Conservation (phyloP, 2,797 vertebrate species). For the Cercopithecus neglectus region DNA sequence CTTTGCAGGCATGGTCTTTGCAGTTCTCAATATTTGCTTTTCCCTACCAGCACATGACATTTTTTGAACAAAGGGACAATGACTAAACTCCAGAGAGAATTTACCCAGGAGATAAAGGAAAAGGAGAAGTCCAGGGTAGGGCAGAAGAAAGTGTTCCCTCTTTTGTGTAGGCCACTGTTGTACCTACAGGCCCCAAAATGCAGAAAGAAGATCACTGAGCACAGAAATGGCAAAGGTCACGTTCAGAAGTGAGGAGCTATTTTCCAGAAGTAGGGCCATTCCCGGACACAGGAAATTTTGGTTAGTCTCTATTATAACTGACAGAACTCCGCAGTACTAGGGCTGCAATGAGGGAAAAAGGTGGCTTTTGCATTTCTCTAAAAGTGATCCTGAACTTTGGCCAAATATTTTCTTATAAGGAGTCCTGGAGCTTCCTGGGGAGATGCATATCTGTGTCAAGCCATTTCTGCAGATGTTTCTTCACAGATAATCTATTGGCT, state of each 20-base stretch:
- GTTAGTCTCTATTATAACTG: neutral
- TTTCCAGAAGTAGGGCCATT: neutral
- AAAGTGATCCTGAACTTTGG: neutral
- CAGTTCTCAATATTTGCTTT: neutral
- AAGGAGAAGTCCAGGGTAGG: fast-evolving
- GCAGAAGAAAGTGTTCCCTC: fast-evolving
- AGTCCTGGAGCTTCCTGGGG: neutral
- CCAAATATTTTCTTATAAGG: neutral
- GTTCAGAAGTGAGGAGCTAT: neutral
- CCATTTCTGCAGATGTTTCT: neutral
- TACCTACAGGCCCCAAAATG: fast-evolving
- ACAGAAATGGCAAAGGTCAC: neutral
- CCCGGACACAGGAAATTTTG: neutral
- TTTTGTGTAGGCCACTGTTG: neutral
- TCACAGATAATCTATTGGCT: neutral
- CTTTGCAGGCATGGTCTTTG: neutral
- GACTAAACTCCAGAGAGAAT: neutral
- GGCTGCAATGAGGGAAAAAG: neutral
- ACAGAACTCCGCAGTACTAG: neutral
- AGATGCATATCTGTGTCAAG: neutral
- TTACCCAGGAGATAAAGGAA: neutral
- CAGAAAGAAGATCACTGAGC: neutral
- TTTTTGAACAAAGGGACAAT: neutral
- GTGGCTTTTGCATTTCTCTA: neutral
- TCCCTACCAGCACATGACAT: neutral